These are phyloP conservation scores for Eunapius fragilis DNA, from an alignment of 37 sponge, comb jelly and placozoan species.

Conservation along the genomic window DNA sequence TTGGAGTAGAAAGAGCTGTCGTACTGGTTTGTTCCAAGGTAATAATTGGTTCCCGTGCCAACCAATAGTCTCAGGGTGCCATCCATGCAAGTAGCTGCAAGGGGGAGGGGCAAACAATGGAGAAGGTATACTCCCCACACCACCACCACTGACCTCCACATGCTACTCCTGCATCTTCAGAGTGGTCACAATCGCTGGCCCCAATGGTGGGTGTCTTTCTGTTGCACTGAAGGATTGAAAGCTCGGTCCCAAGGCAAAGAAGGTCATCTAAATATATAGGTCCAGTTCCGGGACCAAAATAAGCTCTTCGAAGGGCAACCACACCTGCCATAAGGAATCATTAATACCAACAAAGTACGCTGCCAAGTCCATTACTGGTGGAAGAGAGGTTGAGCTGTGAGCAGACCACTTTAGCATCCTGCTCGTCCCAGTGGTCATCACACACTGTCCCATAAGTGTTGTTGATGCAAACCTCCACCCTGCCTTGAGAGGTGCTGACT, in stretches of 20 bases:
- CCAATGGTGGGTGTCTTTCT: background rate
- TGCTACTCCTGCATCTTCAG: constrained; percentile 59
- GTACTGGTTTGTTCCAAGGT: constrained; percentile 10
- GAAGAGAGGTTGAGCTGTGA: constrained; percentile 16
- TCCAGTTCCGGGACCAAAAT: constrained; percentile 30
- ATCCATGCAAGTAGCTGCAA: constrained; percentile 19
- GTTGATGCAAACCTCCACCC: constrained; percentile 49
- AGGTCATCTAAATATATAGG: constrained; percentile 34
- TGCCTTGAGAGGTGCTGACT: constrained; percentile 16
- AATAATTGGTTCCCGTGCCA: constrained; percentile 12
- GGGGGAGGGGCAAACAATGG: background rate
- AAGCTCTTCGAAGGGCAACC: background rate
- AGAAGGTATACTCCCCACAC: background rate
- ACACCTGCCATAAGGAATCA: background rate
- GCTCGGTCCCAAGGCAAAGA: constrained; percentile 31
- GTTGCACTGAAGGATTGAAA: constrained; percentile 23
- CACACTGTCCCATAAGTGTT: constrained; percentile 44
- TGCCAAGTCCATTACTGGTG: background rate
- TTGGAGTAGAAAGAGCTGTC: background rate
- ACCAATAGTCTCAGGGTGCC: constrained; percentile 22
- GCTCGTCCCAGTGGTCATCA: constrained; percentile 29
- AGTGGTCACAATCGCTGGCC: constrained; percentile 35
- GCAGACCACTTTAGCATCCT: constrained; percentile 49
- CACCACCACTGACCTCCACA: constrained; percentile 22
- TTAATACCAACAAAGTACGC: background rate